Evolutionary conservation across 2,888 invertebrate species (phyloP).

Genomic region (Nomada ferruginata): DNA sequence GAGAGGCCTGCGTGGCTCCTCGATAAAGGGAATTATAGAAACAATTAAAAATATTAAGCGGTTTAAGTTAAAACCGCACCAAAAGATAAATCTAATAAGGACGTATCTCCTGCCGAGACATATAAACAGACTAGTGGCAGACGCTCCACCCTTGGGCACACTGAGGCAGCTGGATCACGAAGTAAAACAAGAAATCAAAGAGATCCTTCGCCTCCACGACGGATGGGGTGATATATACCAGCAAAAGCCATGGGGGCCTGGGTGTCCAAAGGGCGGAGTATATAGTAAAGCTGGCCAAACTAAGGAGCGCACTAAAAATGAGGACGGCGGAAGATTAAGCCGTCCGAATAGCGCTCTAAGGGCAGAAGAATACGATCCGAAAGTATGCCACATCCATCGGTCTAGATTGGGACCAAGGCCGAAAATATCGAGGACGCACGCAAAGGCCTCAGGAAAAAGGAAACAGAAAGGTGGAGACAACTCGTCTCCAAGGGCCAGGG

Average conservation of each 20-base stretch:
- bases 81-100: neutral
- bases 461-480: too few species aligned
- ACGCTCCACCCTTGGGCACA: neutral
- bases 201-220: neutral
- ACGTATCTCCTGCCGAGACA: neutral
- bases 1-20: neutral
- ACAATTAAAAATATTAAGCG: neutral
- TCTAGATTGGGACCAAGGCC: too few species aligned
- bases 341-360: too few species aligned
- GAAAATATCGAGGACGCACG: too few species aligned
- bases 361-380: too few species aligned
- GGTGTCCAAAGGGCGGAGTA: neutral
- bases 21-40: neutral
- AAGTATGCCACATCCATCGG: too few species aligned
- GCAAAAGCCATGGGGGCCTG: neutral
- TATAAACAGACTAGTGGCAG: neutral
- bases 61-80: neutral
- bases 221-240: neutral
- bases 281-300: too few species aligned
- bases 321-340: too few species aligned
- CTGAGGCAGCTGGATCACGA: neutral
- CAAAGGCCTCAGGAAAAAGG: too few species aligned
- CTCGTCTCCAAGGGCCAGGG: too few species aligned
- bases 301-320: too few species aligned
- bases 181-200: neutral